phyloP scores from a whole-genome alignment of 2,113 vertebrate genomes.

The Gnathonemus longibarbis region DNA sequence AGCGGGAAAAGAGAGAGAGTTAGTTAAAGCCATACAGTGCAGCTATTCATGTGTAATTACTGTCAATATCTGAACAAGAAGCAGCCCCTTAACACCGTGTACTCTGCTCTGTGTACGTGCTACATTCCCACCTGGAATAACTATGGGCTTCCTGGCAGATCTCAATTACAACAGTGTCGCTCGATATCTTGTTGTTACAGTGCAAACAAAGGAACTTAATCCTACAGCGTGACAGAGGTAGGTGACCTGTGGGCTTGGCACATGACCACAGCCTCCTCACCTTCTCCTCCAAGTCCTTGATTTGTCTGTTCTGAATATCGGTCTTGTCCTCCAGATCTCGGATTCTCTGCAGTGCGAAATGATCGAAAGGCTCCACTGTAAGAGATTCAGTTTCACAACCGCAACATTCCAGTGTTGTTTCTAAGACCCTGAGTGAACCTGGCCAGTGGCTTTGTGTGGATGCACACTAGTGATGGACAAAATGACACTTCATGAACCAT shows the following conservation, averaged over 20 bases:
- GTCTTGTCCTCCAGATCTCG: conserved; percentile 97
- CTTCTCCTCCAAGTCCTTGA: conserved; percentile 98
- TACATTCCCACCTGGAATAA: neutral
- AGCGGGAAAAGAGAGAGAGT: neutral
- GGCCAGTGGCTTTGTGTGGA: neutral
- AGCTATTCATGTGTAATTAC: neutral
- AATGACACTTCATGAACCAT: neutral
- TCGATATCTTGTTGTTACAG: neutral
- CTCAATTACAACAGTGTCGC: neutral
- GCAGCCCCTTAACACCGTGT: neutral
- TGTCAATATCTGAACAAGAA: neutral
- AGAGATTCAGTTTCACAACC: neutral
- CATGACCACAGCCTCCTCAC: conserved; percentile 45
- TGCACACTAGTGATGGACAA: neutral
- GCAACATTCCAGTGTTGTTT: neutral
- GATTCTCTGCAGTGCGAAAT: conserved; percentile 74
- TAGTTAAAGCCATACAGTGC: neutral
- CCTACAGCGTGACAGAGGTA: neutral
- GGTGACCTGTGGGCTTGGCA: neutral
- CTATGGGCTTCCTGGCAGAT: neutral
- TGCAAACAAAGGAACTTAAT: neutral
- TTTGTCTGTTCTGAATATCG: conserved; percentile 95
- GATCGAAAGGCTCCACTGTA: neutral
- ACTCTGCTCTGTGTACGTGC: neutral
- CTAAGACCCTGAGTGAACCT: neutral